Percentiles rank a stretch among this genome's conserved stretches.
These are phyloP conservation scores for Spermophilus dauricus DNA, from an alignment of 2,113 vertebrate genomes.

Conservation along the genomic window DNA sequence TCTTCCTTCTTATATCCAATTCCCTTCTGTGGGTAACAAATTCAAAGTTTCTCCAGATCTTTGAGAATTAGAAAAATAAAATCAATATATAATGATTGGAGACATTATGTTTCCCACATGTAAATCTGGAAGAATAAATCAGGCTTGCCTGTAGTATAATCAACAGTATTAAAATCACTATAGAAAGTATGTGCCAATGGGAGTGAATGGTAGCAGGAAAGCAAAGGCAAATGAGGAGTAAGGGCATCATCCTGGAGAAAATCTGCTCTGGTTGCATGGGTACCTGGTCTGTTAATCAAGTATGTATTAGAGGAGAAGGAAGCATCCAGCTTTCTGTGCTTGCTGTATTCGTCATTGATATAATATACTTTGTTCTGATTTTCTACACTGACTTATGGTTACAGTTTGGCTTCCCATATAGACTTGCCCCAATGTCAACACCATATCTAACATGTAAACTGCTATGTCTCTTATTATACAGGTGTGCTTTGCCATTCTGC, in stretches of 20 bases:
- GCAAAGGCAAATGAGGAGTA: background rate
- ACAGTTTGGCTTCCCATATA: background rate
- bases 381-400: background rate
- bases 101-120: slow-evolving; percentile 4
- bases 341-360: background rate
- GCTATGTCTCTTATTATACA: background rate
- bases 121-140: slow-evolving; percentile 53
- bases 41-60: background rate
- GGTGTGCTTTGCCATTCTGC: background rate
- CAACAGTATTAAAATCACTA: background rate
- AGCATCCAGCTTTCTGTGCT: background rate
- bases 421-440: background rate
- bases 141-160: slow-evolving; percentile 8
- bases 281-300: background rate
- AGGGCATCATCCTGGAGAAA: background rate
- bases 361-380: background rate
- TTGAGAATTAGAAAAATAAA: slow-evolving; percentile 59
- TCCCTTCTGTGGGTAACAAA: slow-evolving; percentile 8
- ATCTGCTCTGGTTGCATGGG: background rate
- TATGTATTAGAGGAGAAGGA: background rate
- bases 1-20: slow-evolving; percentile 4
- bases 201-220: background rate
- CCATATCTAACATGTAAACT: background rate
- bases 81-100: slow-evolving; percentile 51
- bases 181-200: background rate